phyloP scores from a whole-genome alignment of 2,888 invertebrate genomes.

The Stegophylla sp. region DNA sequence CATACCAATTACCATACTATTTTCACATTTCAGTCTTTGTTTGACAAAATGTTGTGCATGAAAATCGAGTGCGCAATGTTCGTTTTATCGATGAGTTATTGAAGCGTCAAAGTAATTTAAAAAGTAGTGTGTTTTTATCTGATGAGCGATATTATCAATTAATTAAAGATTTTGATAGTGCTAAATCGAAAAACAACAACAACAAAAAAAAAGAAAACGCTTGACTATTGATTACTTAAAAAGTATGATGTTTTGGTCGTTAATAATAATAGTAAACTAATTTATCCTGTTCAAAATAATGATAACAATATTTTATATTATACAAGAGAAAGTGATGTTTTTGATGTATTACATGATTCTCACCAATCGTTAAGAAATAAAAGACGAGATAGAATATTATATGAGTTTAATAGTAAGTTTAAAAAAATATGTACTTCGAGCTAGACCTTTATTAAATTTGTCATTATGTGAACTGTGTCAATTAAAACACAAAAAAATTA shows the following conservation, averaged over 20 bases:
- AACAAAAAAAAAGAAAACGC: background rate
- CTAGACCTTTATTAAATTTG: slow-evolving; percentile 4
- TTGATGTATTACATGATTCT: slow-evolving; percentile 21
- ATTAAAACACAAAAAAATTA: slow-evolving; percentile 14
- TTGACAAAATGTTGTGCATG: slow-evolving; percentile 3
- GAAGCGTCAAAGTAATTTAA: background rate
- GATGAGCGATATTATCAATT: background rate
- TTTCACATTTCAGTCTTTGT: background rate
- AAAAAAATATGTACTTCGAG: slow-evolving; percentile 7
- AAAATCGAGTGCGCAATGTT: background rate
- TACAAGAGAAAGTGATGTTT: background rate
- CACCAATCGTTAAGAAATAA: background rate
- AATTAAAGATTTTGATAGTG: background rate
- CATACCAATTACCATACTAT: background rate
- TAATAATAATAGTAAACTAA: background rate
- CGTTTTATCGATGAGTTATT: background rate
- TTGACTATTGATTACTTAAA: slow-evolving; percentile 8
- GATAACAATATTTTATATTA: slow-evolving; percentile 6
- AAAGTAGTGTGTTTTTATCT: background rate
- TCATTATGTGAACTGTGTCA: slow-evolving; percentile 4
- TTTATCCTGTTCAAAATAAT: slow-evolving; percentile 2
- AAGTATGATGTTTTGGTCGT: background rate
- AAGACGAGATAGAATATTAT: slow-evolving; percentile 33
- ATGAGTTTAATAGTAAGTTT: slow-evolving; percentile 39
- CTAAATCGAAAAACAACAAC: slow-evolving; percentile 4